Evolutionary conservation across 1,140 invertebrate species (phyloP).

Genomic region (Achroia grisella): DNA sequence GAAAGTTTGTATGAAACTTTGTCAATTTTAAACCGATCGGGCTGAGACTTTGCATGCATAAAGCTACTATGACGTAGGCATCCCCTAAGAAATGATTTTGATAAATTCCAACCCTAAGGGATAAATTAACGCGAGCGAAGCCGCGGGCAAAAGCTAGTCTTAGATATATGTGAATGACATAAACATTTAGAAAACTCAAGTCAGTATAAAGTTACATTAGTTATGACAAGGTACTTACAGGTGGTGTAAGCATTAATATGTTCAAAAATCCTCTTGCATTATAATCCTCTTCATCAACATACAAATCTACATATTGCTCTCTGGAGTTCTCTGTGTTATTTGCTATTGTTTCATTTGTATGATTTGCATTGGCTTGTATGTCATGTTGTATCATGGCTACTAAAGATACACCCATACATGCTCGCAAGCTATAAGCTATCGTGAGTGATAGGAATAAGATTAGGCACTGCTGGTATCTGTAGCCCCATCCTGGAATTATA

Average conservation of each 20-base stretch:
- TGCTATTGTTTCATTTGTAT: background rate
- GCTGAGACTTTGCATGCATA: too few species aligned
- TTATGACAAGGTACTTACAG: slow-evolving; percentile 33
- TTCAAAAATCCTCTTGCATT: slow-evolving; percentile 23
- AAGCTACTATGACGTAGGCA: too few species aligned
- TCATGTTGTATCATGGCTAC: slow-evolving; percentile 79
- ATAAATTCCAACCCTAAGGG: too few species aligned
- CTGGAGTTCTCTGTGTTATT: background rate
- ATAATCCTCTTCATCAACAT: slow-evolving; percentile 6
- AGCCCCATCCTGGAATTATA: slow-evolving; percentile 39
- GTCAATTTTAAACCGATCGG: too few species aligned
- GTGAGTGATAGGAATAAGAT: slow-evolving; percentile 78
- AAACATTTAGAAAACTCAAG: too few species aligned
- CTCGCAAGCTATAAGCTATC: slow-evolving; percentile 78
- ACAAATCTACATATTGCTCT: background rate
- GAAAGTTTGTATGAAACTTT: too few species aligned
- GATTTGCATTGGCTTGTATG: background rate
- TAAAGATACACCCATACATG: slow-evolving; percentile 81
- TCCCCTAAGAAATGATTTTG: too few species aligned
- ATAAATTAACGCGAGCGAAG: too few species aligned
- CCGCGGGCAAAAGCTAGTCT: too few species aligned
- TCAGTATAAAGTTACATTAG: background rate
- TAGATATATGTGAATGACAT: too few species aligned
- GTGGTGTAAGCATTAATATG: slow-evolving; percentile 35
- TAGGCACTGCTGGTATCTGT: slow-evolving; percentile 78